Conservation (phyloP, 2,797 vertebrate species). For the Nyctalus aviator region DNA sequence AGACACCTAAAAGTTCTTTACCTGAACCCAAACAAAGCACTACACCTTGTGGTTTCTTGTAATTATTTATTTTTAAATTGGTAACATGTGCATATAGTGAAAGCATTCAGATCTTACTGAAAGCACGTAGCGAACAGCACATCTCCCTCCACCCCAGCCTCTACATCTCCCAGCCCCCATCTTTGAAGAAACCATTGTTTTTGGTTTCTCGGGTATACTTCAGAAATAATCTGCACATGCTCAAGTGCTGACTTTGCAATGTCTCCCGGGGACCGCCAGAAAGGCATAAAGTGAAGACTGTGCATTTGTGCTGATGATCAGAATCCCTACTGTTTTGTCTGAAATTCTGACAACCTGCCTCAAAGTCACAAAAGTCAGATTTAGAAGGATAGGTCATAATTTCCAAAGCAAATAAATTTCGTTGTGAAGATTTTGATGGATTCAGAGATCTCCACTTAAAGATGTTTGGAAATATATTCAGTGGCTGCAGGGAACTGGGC, state of each 20-base stretch:
- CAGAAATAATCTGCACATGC: background rate
- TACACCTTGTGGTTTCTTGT: background rate
- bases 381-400: conserved; percentile 17
- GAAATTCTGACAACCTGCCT: background rate
- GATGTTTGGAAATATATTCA: conserved; percentile 11
- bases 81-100: background rate
- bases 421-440: background rate
- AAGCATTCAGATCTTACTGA: background rate
- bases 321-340: background rate
- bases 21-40: conserved; percentile 2
- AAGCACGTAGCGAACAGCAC: background rate
- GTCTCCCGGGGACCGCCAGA: background rate
- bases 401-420: conserved; percentile 41
- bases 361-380: background rate
- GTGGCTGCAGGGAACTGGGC: background rate
- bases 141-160: background rate
- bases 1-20: background rate
- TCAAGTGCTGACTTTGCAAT: background rate
- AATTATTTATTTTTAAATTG: background rate
- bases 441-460: background rate
- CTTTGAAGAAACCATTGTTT: background rate
- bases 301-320: background rate
- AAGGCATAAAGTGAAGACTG: background rate
- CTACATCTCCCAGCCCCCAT: background rate
- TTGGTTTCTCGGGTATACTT: background rate